phyloP scores from a whole-genome alignment of 2,888 invertebrate genomes.

The Anticlea derivata region DNA sequence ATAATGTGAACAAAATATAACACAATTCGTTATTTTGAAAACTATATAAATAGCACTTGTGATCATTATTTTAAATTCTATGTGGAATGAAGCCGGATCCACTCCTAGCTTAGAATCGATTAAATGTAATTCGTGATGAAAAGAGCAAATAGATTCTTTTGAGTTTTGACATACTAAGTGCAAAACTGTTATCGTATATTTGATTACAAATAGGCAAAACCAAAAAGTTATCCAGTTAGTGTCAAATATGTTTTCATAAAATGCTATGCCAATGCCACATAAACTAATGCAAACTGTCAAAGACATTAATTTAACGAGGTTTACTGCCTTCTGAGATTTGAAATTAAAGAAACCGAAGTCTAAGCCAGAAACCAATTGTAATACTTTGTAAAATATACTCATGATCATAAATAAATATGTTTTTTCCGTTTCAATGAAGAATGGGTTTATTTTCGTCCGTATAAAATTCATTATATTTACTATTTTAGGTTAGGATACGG shows the following conservation, averaged over 20 bases:
- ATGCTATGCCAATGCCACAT: not conserved
- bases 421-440: not conserved
- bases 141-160: not conserved
- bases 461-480: not conserved
- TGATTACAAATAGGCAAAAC: not conserved
- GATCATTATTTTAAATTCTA: not conserved
- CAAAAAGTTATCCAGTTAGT: not conserved
- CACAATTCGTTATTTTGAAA: not conserved
- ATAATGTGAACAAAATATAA: not conserved
- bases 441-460: not conserved
- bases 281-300: not conserved
- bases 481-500: too few species aligned
- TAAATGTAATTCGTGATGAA: not conserved
- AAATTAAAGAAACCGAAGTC: constrained; percentile 11
- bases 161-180: not conserved
- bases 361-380: not conserved
- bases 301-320: not conserved
- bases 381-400: not conserved
- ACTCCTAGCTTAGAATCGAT: not conserved
- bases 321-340: not conserved
- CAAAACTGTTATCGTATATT: not conserved
- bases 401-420: not conserved
- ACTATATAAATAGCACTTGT: not conserved
- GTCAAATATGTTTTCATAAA: too few species aligned
- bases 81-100: not conserved